These are phyloP conservation scores for Diadegma fenestrale DNA, from an alignment of 2,888 invertebrate genomes.

Conservation along the genomic window DNA sequence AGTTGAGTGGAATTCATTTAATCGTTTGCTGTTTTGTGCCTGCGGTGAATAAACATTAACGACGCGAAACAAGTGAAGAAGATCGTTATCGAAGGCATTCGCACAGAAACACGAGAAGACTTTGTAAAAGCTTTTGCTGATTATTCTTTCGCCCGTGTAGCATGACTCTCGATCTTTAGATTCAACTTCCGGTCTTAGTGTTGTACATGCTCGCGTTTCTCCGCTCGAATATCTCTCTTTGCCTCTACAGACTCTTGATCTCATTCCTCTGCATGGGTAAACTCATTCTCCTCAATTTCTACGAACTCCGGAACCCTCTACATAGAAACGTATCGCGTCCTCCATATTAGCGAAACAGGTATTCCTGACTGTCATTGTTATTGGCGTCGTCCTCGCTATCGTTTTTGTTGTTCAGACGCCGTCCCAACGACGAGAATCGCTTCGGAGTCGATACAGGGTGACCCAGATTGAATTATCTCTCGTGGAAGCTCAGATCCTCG, in stretches of 20 bases:
- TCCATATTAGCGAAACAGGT: slow-evolving; percentile 26
- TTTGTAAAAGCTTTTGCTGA: slow-evolving; percentile 47
- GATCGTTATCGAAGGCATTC: slow-evolving; percentile 55
- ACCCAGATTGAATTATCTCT: neutral
- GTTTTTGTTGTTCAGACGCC: neutral
- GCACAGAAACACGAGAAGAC: slow-evolving; percentile 54
- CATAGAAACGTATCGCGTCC: neutral
- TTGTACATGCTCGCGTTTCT: neutral
- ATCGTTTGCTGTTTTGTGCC: neutral
- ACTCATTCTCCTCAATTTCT: neutral
- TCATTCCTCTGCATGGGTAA: neutral
- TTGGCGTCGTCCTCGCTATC: neutral
- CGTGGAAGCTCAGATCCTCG: neutral
- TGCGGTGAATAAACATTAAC: slow-evolving; percentile 20
- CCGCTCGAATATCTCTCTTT: neutral
- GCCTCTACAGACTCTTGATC: neutral
- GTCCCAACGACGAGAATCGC: neutral
- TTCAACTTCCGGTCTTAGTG: slow-evolving; percentile 41
- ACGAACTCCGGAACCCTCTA: neutral
- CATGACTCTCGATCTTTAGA: slow-evolving; percentile 22
- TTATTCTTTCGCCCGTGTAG: slow-evolving; percentile 26
- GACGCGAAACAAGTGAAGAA: slow-evolving; percentile 16
- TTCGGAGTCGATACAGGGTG: neutral
- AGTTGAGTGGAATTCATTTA: neutral
- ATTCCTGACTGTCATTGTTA: slow-evolving; percentile 21